Evolutionary conservation across 2,888 invertebrate species (phyloP), one percentile per base, ranked within the genome.

Genomic region (Lepidochrysops patricia): DNA sequence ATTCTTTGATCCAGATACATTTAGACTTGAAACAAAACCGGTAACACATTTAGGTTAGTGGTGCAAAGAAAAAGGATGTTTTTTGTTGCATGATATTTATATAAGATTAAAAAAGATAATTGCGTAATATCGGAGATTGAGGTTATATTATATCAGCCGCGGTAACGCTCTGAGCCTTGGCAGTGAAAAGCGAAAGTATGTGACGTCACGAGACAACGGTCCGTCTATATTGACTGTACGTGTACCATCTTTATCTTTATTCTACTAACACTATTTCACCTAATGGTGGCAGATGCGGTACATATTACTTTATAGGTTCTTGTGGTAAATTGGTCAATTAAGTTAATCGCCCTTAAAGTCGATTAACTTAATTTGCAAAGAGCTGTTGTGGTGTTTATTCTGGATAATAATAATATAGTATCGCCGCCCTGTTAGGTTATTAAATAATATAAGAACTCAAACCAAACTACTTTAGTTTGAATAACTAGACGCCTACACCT

Each of bases 131-230:
- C 12, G 9, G 13, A 32, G 12, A 54, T 54, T 32, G 54, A 54
- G 54, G 54, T 54, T 54, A 32, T 32, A 54, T 54, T 54, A 54
- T 54, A 29, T 54, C 48, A 60, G 49, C 32, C 32, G 27, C 27
- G 54, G 32, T 29, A 26, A 50, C 49, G 13, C 50, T 50, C 71
- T 29, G 65, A 79, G 84, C 85, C 88, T 87, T 86, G 86, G 85
- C 85, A 86, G 86, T 87, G 86, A 86, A 84, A 84, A 85, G 84
- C 80, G 86, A 85, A 86, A 87, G 86, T 84, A 60, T 60, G 58
- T 58, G 49, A 61, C 48, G 64, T 60, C 62, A 65, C 60, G 61
- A 7, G 60, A 58, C 35, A 43, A 57, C 57, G 37, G 26, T 43
- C 19, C 27, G 34, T 37, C 26, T 26, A 6, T 26, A 50, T 12